Conservation (phyloP, 1,140 invertebrate species). For the Ruditapes philippinarum region DNA sequence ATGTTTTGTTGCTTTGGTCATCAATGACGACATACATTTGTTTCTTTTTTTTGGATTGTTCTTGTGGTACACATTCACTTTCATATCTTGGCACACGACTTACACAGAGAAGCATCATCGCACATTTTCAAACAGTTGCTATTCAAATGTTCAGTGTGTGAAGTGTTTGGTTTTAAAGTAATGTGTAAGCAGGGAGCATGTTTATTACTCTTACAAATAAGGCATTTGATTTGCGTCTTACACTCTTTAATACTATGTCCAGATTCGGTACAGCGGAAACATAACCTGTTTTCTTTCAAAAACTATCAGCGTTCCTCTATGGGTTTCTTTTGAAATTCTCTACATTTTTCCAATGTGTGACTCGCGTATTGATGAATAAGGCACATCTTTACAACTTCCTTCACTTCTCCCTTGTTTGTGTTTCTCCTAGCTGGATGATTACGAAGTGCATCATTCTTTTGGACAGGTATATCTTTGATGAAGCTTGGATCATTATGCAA, state of each 20-base stretch:
- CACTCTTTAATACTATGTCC: conserved; percentile 45
- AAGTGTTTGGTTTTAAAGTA: not conserved
- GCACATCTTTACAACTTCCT: conserved; percentile 3
- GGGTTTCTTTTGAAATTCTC: conserved; percentile 26
- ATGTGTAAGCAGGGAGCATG: conserved; percentile 48
- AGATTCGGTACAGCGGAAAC: conserved; percentile 51
- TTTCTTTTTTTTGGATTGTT: not conserved
- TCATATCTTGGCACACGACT: conserved; percentile 63
- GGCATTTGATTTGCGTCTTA: conserved; percentile 18
- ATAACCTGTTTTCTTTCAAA: conserved; percentile 45
- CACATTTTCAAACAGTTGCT: conserved; percentile 38
- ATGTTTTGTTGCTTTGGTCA: conserved; percentile 54
- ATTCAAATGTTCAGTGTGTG: not conserved
- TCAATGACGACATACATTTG: conserved; percentile 59
- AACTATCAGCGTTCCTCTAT: conserved; percentile 7
- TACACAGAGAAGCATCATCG: conserved; percentile 15
- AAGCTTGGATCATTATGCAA: conserved; percentile 51
- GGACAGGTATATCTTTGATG: not conserved
- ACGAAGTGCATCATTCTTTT: not conserved
- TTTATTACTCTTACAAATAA: conserved; percentile 36
- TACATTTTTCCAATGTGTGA: conserved; percentile 54
- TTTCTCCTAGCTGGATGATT: not conserved
- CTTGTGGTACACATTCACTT: conserved; percentile 45
- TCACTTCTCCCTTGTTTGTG: not conserved
- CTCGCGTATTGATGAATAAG: conserved; percentile 48